These are phyloP conservation scores for Dexiosoma caninum DNA, from an alignment of 2,888 invertebrate genomes.

Conservation along the genomic window DNA sequence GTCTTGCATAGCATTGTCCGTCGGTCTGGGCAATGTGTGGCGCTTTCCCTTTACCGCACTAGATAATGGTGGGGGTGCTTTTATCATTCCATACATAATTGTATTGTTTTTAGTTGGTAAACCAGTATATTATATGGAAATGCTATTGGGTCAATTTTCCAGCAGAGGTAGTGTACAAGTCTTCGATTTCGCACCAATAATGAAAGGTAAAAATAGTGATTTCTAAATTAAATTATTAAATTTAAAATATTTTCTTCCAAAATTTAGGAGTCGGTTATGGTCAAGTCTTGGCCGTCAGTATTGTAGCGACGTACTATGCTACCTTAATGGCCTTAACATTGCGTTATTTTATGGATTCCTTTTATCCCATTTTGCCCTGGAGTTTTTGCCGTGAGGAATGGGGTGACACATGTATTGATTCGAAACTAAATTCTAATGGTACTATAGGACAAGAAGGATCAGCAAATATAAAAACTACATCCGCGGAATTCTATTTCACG, in stretches of 20 bases:
- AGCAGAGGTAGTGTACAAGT: constrained; percentile 84
- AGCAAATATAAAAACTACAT: constrained; percentile 69
- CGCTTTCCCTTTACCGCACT: constrained; percentile 83
- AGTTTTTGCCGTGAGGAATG: constrained; percentile 80
- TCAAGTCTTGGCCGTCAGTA: constrained; percentile 79
- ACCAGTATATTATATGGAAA: constrained; percentile 86
- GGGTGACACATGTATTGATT: constrained; percentile 76
- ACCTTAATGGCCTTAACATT: constrained; percentile 83
- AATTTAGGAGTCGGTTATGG: constrained; percentile 81
- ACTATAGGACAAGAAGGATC: constrained; percentile 35
- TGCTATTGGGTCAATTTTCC: constrained; percentile 85
- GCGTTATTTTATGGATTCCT: constrained; percentile 82
- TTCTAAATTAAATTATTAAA: no score
- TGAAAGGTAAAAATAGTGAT: constrained; percentile 85
- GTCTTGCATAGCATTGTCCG: constrained; percentile 80
- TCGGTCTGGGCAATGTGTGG: constrained; percentile 84
- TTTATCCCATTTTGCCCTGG: constrained; percentile 82
- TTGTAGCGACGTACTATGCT: constrained; percentile 83
- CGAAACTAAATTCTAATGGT: constrained; percentile 64
- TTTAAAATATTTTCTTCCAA: background rate
- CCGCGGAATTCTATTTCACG: constrained; percentile 78
- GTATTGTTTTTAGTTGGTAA: constrained; percentile 82
- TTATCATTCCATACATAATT: constrained; percentile 83
- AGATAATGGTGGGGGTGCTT: constrained; percentile 84
- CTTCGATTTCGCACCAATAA: constrained; percentile 82